phyloP scores from a whole-genome alignment of 2,797 vertebrate genomes.

The Syngnathus rostellatus region DNA sequence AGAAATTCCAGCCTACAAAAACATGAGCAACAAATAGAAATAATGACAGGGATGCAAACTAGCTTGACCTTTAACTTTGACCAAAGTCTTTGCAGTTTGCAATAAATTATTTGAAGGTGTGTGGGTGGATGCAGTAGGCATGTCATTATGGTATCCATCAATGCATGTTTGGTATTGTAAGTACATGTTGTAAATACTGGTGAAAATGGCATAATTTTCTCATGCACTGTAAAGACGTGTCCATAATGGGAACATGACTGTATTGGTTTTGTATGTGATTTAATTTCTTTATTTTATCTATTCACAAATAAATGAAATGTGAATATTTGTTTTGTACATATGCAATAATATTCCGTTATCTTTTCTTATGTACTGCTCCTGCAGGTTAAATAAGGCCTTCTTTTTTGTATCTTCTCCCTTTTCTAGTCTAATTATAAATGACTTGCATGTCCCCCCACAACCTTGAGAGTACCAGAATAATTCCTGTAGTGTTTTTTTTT shows the following conservation, averaged over 20 bases:
- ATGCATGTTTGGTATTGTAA: constrained; percentile 60
- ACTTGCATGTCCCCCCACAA: constrained; percentile 39
- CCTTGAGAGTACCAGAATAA: constrained; percentile 41
- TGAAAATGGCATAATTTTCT: constrained; percentile 41
- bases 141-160: constrained; percentile 58
- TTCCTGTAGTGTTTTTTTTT: constrained; percentile 41
- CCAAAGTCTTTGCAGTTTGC: constrained; percentile 3
- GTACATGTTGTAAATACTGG: constrained; percentile 59
- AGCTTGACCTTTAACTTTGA: background rate
- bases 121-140: constrained; percentile 46
- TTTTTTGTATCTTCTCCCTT: background rate
- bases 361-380: too few relatives aligned
- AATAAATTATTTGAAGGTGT: constrained; percentile 21
- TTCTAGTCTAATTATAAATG: constrained; percentile 31
- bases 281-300: constrained; percentile 7
- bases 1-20: constrained; percentile 1
- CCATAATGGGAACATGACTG: constrained; percentile 39
- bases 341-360: background rate
- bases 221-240: constrained; percentile 47
- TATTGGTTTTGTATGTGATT: constrained; percentile 50
- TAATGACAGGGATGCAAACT: constrained; percentile 5
- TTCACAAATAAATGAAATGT: background rate
- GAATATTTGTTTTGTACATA: background rate
- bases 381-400: background rate
- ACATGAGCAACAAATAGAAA: constrained; percentile 6